phyloP scores from a whole-genome alignment of 92 coral and sea anemone species.

The Porites lobata region DNA sequence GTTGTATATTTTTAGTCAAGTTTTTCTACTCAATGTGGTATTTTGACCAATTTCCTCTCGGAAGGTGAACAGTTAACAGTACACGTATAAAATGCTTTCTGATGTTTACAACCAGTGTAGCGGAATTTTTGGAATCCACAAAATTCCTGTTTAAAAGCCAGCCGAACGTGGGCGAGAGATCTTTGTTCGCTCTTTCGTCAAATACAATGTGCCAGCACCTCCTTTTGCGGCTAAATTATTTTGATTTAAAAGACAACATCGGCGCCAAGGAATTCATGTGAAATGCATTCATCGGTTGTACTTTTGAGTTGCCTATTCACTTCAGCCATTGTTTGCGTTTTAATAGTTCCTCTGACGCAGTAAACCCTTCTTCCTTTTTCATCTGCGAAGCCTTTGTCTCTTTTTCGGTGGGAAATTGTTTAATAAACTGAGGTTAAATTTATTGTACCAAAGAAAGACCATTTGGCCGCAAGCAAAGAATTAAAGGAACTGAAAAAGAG shows the following conservation, averaged over 20 bases:
- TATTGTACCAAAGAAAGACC: too few relatives aligned
- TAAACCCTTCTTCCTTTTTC: neutral
- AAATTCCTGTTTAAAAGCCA: neutral
- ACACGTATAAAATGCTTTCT: neutral
- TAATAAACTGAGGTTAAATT: neutral
- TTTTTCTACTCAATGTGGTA: too few relatives aligned
- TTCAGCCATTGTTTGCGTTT: neutral
- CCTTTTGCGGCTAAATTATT: slow-evolving; percentile 15
- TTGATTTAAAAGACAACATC: neutral
- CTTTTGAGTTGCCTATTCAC: neutral
- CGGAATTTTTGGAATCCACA: slow-evolving; percentile 2
- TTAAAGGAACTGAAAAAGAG: neutral
- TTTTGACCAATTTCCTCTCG: too few relatives aligned
- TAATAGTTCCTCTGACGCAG: neutral
- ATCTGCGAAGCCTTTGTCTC: neutral
- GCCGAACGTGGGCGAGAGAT: neutral
- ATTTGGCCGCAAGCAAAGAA: too few relatives aligned
- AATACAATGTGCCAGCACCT: neutral
- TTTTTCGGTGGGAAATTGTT: slow-evolving; percentile 29
- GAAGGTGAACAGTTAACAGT: neutral
- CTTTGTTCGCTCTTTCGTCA: neutral
- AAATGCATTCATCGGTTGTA: neutral
- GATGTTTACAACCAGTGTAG: slow-evolving; percentile 18
- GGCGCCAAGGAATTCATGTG: slow-evolving; percentile 3
- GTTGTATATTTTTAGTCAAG: too few relatives aligned